phyloP scores from a whole-genome alignment of 2,113 vertebrate species.

The Lota lota region DNA sequence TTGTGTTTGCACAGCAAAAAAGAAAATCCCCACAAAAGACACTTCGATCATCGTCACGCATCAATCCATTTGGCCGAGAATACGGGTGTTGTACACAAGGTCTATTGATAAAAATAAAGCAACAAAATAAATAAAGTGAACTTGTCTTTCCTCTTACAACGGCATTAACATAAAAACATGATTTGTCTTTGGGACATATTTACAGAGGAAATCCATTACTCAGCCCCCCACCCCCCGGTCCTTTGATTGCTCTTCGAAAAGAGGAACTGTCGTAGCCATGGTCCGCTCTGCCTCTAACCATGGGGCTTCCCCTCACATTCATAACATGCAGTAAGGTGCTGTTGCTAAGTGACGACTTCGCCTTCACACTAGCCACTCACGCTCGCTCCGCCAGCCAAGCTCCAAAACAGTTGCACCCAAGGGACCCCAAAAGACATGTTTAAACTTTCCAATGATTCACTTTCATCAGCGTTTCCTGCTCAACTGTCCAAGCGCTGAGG shows the following conservation, averaged over 20 bases:
- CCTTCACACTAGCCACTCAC: conserved; percentile 48
- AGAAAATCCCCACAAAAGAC: too few relatives aligned
- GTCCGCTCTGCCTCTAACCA: conserved; percentile 14
- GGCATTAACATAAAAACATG: background rate
- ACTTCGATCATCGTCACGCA: too few relatives aligned
- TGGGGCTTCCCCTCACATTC: conserved; percentile 72
- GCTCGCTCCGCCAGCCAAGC: conserved; percentile 42
- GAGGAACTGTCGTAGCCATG: background rate
- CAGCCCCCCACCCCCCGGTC: too few relatives aligned
- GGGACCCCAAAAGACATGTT: conserved; percentile 47
- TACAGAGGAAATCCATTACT: background rate
- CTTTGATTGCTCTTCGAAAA: background rate
- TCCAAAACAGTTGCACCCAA: conserved; percentile 58
- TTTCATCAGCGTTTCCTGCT: conserved; percentile 59
- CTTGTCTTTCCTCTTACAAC: background rate
- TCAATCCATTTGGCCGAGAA: too few relatives aligned
- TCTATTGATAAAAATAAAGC: background rate
- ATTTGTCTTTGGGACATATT: background rate
- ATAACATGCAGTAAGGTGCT: conserved; percentile 62
- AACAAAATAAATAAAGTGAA: background rate
- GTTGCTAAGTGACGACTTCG: conserved; percentile 79
- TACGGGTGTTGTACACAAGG: background rate
- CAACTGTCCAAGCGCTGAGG: conserved; percentile 45
- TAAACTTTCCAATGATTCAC: conserved; percentile 63
- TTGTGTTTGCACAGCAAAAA: background rate